A percentile compares a stretch with the other conserved stretches of the same genome.
phyloP scores from a whole-genome alignment of 1,140 invertebrate species.

The Heliconius hermathena region DNA sequence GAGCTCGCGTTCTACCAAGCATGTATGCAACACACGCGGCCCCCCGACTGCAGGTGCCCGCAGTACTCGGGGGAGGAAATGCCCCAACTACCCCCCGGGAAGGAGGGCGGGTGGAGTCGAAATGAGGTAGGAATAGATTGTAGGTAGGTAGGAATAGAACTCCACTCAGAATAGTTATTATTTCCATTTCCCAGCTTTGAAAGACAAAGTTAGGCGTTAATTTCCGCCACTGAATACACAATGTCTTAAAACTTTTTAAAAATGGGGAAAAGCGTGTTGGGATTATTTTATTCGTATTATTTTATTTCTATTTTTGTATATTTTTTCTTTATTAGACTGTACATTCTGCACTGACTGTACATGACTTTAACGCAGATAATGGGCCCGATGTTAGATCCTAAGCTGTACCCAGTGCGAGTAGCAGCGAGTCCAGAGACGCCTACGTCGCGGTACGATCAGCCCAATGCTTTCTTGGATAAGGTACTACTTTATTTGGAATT shows the following conservation, averaged over 20 bases:
- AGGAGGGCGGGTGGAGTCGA: constrained; percentile 70
- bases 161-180: background rate
- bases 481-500: constrained; percentile 47
- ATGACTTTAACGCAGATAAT: constrained; percentile 62
- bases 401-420: constrained; percentile 82
- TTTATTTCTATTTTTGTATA: no score
- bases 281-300: no score
- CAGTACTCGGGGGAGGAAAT: constrained; percentile 62
- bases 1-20: constrained; percentile 71
- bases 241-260: no score
- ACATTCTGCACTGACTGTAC: no score
- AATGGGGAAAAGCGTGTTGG: no score
- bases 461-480: constrained; percentile 82
- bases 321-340: no score
- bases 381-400: constrained; percentile 83
- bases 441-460: constrained; percentile 79
- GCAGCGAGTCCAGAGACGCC: constrained; percentile 78
- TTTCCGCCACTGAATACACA: no score
- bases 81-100: constrained; percentile 61
- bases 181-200: no score
- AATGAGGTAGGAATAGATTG: constrained; percentile 57
- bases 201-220: no score
- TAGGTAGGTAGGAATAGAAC: background rate
- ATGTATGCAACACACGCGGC: constrained; percentile 68
- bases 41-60: constrained; percentile 67